These are phyloP conservation scores for Colletes latitarsis DNA, from an alignment of 1,140 invertebrate genomes.

Conservation along the genomic window DNA sequence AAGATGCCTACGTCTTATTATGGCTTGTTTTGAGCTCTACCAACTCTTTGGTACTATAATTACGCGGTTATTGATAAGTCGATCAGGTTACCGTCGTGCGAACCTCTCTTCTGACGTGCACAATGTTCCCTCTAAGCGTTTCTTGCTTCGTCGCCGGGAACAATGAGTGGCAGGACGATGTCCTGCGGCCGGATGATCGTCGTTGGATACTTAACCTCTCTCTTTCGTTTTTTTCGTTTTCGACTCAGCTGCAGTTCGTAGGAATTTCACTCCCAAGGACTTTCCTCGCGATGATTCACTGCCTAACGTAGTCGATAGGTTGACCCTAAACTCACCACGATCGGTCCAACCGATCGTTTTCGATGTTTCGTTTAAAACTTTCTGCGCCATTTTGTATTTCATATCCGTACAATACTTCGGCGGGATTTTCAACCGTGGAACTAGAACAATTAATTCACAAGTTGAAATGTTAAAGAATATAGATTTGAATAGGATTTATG, in stretches of 20 bases:
- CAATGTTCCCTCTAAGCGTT: slow-evolving; percentile 64
- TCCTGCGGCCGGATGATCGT: slow-evolving; percentile 42
- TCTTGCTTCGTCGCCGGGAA: slow-evolving; percentile 22
- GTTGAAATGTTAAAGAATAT: too few species aligned
- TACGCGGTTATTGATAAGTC: slow-evolving; percentile 82
- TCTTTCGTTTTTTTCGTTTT: not conserved
- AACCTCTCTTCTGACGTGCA: slow-evolving; percentile 67
- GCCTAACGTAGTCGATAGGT: too few species aligned
- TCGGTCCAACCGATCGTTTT: too few species aligned
- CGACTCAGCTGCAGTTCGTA: not conserved
- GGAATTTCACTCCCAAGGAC: not conserved
- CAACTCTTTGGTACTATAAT: slow-evolving; percentile 81
- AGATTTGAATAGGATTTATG: too few species aligned
- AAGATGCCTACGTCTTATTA: slow-evolving; percentile 81
- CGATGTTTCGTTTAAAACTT: too few species aligned
- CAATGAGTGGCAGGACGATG: slow-evolving; percentile 47
- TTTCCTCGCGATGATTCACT: not conserved
- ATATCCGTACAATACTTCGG: too few species aligned
- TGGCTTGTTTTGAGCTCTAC: slow-evolving; percentile 80
- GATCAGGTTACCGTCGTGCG: slow-evolving; percentile 78
- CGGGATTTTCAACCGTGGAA: too few species aligned
- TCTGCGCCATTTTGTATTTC: too few species aligned
- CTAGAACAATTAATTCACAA: too few species aligned
- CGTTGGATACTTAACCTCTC: slow-evolving; percentile 20
- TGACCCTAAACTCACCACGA: too few species aligned